A percentile compares a stretch with the other conserved stretches of the same genome.
These are phyloP conservation scores for Tenodera sinensis DNA, from an alignment of 2,888 invertebrate species.

Conservation along the genomic window DNA sequence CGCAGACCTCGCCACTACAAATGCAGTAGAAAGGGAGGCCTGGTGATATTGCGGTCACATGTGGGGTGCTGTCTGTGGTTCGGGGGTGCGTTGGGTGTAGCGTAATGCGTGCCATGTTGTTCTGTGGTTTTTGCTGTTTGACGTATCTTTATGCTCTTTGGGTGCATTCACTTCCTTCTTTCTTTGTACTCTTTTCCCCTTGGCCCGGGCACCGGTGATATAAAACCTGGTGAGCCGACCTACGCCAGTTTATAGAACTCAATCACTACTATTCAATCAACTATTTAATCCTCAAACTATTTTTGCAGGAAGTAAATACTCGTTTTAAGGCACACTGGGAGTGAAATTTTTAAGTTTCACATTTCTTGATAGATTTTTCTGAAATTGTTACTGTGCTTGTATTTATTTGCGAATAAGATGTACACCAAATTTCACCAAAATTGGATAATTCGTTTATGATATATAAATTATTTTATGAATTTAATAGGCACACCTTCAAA, in stretches of 20 bases:
- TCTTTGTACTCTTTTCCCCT: not conserved
- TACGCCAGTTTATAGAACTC: not conserved
- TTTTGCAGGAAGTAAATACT: no score
- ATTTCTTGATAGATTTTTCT: no score
- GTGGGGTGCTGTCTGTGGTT: not conserved
- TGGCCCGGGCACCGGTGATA: not conserved
- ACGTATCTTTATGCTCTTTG: not conserved
- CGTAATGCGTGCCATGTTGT: not conserved
- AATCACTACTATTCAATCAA: no score
- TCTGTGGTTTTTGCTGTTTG: not conserved
- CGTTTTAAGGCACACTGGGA: no score
- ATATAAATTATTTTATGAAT: no score
- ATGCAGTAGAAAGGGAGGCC: not conserved
- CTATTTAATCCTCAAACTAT: no score
- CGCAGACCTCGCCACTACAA: not conserved
- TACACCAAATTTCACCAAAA: no score
- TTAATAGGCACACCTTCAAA: no score
- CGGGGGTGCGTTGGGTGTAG: not conserved
- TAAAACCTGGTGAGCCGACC: not conserved
- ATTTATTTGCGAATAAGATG: no score
- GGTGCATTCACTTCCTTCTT: not conserved
- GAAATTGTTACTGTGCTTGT: no score
- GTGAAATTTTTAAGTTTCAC: no score
- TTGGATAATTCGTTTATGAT: no score
- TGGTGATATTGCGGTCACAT: not conserved